Evolutionary conservation across 2,888 invertebrate species (phyloP), one percentile per base, ranked within the genome.

Genomic region (Rhamnusium bicolor): DNA sequence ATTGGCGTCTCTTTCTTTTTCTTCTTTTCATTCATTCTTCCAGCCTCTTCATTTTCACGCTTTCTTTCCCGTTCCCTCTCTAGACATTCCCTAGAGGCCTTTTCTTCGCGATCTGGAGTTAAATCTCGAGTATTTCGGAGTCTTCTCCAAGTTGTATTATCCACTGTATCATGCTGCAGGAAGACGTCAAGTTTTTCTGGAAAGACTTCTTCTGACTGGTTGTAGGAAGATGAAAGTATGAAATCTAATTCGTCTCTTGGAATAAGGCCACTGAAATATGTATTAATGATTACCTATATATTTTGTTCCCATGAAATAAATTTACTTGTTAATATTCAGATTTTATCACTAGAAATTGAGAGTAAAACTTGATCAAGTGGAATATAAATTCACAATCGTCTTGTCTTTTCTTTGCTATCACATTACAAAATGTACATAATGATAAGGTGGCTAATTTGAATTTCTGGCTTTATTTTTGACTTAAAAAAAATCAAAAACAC

Each of bases 171-270:
- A 0, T 91, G 90, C 84, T 95, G 95, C 72, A 94, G 84, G 76
- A 91, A 89, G 0, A 91, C 85, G 81, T 94, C 93, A 10, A 90
- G 90, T 75, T 89, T 91, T 69, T 92, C 92, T 0, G 93, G 91
- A 81, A 93, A 94, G 29, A 87, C 81, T 80, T 94, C 94, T 0
- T 87, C 87, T 12, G 91, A 90, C 74, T 95, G 94, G 81, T 92
- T 89, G 84, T 95, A 95, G 0, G 92, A 90, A 0, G 94, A 89
- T 3, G 91, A 88, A 62, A 95, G 86, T 5, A 92, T 88, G 66
- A 94, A 89, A 84, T 95, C 95, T 71, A 95, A 88, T 56, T 92
- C 91, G 84, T 95, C 94, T 19, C 89, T 88, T 0, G 94, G 94
- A 63, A 91, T 88, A 32, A 87, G 78, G 21, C 83, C 80, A 2